Percentiles rank a stretch among this genome's conserved stretches.
These are phyloP conservation scores for Plebejus argus DNA, from an alignment of 2,888 invertebrate genomes.

Conservation along the genomic window DNA sequence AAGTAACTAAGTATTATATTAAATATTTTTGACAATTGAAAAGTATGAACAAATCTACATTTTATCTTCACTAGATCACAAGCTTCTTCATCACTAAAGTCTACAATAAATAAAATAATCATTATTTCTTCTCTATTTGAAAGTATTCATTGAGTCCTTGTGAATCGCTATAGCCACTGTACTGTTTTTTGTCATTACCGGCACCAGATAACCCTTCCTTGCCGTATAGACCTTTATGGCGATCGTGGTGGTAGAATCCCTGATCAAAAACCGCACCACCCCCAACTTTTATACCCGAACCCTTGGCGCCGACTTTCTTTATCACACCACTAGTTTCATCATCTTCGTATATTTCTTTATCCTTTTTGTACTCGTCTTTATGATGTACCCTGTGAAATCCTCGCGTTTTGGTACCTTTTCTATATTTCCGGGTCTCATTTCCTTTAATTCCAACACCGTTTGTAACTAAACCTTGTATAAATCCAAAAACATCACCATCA, in stretches of 20 bases:
- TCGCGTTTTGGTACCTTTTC: slow-evolving; percentile 78
- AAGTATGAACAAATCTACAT: no score
- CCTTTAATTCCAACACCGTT: slow-evolving; percentile 65
- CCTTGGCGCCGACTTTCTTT: slow-evolving; percentile 74
- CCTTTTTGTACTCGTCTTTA: slow-evolving; percentile 82
- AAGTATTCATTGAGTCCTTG: slow-evolving; percentile 67
- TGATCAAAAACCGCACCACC: slow-evolving; percentile 69
- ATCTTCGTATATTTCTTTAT: slow-evolving; percentile 81
- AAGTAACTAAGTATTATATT: no score
- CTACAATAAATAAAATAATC: background rate
- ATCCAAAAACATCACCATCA: slow-evolving; percentile 65
- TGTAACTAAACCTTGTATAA: slow-evolving; percentile 62
- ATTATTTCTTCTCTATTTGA: slow-evolving; percentile 47
- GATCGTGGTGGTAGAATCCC: slow-evolving; percentile 64
- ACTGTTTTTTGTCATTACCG: slow-evolving; percentile 74
- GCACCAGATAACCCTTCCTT: slow-evolving; percentile 74
- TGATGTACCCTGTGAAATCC: slow-evolving; percentile 81
- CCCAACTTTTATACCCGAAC: slow-evolving; percentile 64
- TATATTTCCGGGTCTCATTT: slow-evolving; percentile 72
- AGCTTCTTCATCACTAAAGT: background rate
- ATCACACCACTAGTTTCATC: slow-evolving; percentile 75
- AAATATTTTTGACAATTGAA: no score
- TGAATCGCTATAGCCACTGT: slow-evolving; percentile 69
- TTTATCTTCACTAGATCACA: background rate
- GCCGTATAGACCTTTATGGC: slow-evolving; percentile 67